Base-by-base conservation (phyloP, 1,140 invertebrate species). In the Triops longicaudatus region DNA sequence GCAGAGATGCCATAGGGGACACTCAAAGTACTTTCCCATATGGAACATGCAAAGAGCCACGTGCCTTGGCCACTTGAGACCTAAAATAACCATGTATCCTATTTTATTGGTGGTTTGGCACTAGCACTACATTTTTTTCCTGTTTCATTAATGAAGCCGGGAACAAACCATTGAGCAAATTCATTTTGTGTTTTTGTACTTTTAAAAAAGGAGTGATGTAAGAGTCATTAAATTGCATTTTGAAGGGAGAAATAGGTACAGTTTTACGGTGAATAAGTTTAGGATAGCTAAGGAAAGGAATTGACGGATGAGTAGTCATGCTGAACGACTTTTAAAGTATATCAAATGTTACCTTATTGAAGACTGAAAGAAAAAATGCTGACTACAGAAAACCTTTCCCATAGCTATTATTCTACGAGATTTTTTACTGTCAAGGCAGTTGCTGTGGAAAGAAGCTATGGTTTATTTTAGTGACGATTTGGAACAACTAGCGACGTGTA, bases 21-120 rank as follows among this genome's bases (percentile, higher is more conserved):
- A 63, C 50, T 63, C 50, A 63, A n/a, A 63, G 50, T 63, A 63
- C 50, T 63, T 63, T 63, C 50, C 50, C 50, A 63, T 63, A 63
- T 63, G 50, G 50, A 63, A 63, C 50, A 63, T 63, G 50, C 50
- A 63, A n/a, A 63, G 50, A 4, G 50, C 50, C 50, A 63, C 50
- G 50, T 63, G 50, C 50, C 50, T 63, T 63, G 50, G 50, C 50
- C 50, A 63, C 50, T 63, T 63, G 14, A 63, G 50, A 63, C 17
- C 50, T 63, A 63, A 63, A 63, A 63, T 63, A 63, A 63, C 50
- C 50, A 22, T 14, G 50, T 17, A 63, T 63, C n/a, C 22, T 17
- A 17, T 22, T 63, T 63, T 63, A 63, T 63, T 12, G 50, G 17
- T 17, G 22, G 50, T 63, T 63, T 63, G 50, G 50, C 50, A 5